A percentile compares a stretch with the other conserved stretches of the same genome.
phyloP scores from a whole-genome alignment of 2,888 invertebrate species.

The Callosobruchus maculatus region DNA sequence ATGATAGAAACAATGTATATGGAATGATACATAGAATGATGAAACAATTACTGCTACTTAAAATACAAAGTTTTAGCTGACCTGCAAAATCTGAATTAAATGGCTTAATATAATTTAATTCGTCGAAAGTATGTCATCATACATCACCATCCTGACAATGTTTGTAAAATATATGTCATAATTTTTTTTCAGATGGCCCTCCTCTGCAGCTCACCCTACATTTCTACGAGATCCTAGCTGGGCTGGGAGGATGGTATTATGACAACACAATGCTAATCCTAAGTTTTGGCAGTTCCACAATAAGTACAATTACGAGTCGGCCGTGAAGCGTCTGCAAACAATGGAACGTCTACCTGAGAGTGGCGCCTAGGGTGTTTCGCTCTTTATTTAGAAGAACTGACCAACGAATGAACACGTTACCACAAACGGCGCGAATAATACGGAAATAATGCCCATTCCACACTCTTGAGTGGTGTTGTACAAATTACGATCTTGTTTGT shows the following conservation, averaged over 20 bases:
- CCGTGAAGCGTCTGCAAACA: slow-evolving; percentile 42
- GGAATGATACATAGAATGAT: too few relatives aligned
- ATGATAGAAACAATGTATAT: too few relatives aligned
- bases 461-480: slow-evolving; percentile 6
- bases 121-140: too few relatives aligned
- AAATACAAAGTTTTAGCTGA: too few relatives aligned
- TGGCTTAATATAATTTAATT: too few relatives aligned
- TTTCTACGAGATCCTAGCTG: neutral
- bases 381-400: slow-evolving; percentile 10
- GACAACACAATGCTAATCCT: slow-evolving; percentile 42
- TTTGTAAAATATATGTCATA: too few relatives aligned
- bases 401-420: slow-evolving; percentile 18
- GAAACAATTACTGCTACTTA: too few relatives aligned
- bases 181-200: too few relatives aligned
- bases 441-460: slow-evolving; percentile 11
- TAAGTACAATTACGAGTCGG: slow-evolving; percentile 48
- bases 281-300: slow-evolving; percentile 49
- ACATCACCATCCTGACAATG: too few relatives aligned
- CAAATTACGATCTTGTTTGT: slow-evolving; percentile 6
- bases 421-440: slow-evolving; percentile 21
- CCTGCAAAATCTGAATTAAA: too few relatives aligned
- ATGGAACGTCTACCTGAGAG: slow-evolving; percentile 35
- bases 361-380: slow-evolving; percentile 28
- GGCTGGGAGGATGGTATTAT: slow-evolving; percentile 9
- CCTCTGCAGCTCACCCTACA: neutral